Percentiles rank a stretch among this genome's conserved stretches.
Conservation (phyloP, 2,888 invertebrate species). For the Drosophila neonasuta region DNA sequence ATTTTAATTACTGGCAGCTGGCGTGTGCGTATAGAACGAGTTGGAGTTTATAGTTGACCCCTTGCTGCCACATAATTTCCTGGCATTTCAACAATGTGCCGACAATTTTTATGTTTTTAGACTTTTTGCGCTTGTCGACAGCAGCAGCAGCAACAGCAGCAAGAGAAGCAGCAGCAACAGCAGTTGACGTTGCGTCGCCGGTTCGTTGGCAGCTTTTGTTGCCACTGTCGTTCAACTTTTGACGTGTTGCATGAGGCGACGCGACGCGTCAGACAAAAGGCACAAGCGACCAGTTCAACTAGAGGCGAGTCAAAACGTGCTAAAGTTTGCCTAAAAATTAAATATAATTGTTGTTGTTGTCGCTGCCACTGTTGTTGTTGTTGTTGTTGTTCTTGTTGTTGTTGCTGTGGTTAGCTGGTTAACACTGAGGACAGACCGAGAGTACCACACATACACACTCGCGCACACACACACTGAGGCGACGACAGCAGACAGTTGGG, state of each 20-base stretch:
- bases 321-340: conserved; percentile 72
- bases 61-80: conserved; percentile 69
- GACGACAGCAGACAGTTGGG: conserved; percentile 52
- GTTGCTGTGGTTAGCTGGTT: conserved; percentile 56
- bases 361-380: conserved; percentile 40
- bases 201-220: conserved; percentile 65
- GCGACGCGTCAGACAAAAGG: conserved; percentile 57
- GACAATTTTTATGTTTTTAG: conserved; percentile 69
- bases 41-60: conserved; percentile 41
- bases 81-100: conserved; percentile 72
- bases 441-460: conserved; percentile 15
- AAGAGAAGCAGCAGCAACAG: conserved; percentile 11
- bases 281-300: conserved; percentile 42
- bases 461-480: conserved; percentile 22
- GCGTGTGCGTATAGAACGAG: conserved; percentile 38
- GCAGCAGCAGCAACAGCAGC: conserved; percentile 4
- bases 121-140: conserved; percentile 49
- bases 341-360: conserved; percentile 68
- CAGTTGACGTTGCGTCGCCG: conserved; percentile 56
- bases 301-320: conserved; percentile 54
- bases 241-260: conserved; percentile 69
- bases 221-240: conserved; percentile 75
- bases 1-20: conserved; percentile 75
- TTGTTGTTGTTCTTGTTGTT: conserved; percentile 35
- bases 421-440: conserved; percentile 51